Base-by-base conservation (phyloP, 2,797 vertebrate species). In the Lepidocolaptes lacrymiger region DNA sequence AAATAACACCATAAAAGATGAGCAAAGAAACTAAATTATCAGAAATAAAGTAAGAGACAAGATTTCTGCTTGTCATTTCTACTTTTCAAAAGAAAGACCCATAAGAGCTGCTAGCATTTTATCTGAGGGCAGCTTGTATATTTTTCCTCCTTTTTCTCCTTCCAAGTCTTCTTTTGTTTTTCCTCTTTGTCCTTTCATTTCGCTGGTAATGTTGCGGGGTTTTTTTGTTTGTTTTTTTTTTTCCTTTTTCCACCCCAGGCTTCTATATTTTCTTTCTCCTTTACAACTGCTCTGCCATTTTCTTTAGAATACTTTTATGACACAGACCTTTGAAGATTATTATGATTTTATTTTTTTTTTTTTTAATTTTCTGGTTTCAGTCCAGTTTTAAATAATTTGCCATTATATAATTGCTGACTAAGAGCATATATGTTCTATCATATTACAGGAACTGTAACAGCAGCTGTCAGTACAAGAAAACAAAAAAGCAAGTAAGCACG, bases 101-200 rank as follows among this genome's bases (percentile, higher is more conserved):
- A 18, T 15, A 69, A 41, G 4, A 54, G 3, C 22, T 51, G 8
- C 6, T 32, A 15, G 5, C 55, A 44, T 54, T 67, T 36, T 52
- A 7, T 36, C 16, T 36, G 19, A 7, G 4, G 3, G 0, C 34
- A 27, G 2, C 6, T 55, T 10, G 10, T 6, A 12, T 21, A 44
- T 11, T 81, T 76, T n/a, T 14, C 7, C 9, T 41, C 3, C 3
- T 76, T 71, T 27, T 62, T 13, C 3, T 54, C 26, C 7, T 9
- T 46, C 44, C 14, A 56, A 43, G 9, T 7, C 13, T 85, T 23
- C 4, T 10, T 63, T 23, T 39, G 3, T 21, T 76, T 71, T 34
- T 30, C 12, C 1, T 55, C 44, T 72, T 54, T 41, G 8, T 64
- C 15, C 4, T 67, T 30, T 88, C 6, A 43, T 63, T 91, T 7